These are phyloP conservation scores for Mycetomoellerius zeteki DNA, from an alignment of 1,140 invertebrate genomes.

Conservation along the genomic window DNA sequence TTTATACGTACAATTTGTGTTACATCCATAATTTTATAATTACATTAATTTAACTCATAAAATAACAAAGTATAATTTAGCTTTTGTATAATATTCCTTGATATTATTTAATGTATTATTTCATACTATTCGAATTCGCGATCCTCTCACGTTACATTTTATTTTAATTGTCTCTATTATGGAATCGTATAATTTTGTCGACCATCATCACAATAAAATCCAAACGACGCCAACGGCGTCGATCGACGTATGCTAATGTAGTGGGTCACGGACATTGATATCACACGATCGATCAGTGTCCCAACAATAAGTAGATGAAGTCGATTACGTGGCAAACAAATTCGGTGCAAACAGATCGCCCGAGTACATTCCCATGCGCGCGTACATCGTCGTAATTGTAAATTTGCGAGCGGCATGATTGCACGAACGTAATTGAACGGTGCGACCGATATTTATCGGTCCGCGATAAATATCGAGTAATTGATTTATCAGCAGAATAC, in stretches of 20 bases:
- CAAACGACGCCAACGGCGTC: background rate
- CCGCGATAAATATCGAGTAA: conserved; percentile 59
- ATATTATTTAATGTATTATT: background rate
- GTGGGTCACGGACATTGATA: conserved; percentile 41
- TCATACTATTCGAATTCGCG: background rate
- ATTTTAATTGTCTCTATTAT: background rate
- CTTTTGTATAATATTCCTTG: background rate
- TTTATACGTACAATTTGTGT: background rate
- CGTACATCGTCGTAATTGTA: conserved; percentile 41
- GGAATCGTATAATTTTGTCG: conserved; percentile 18
- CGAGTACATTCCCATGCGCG: background rate
- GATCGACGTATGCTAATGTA: conserved; percentile 34
- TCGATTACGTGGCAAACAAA: conserved; percentile 57
- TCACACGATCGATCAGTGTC: conserved; percentile 32
- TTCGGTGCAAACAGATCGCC: conserved; percentile 51
- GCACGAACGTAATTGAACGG: conserved; percentile 51
- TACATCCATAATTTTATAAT: conserved; percentile 10
- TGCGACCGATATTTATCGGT: too few relatives aligned
- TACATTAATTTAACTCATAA: background rate
- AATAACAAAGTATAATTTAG: background rate
- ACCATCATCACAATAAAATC: conserved; percentile 17
- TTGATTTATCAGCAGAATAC: conserved; percentile 58
- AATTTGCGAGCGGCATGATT: conserved; percentile 46
- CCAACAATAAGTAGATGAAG: conserved; percentile 49
- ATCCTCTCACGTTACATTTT: background rate